A percentile compares a stretch with the other conserved stretches of the same genome.
These are phyloP conservation scores for Osmerus eperlanus DNA, from an alignment of 2,113 vertebrate genomes.

Conservation along the genomic window DNA sequence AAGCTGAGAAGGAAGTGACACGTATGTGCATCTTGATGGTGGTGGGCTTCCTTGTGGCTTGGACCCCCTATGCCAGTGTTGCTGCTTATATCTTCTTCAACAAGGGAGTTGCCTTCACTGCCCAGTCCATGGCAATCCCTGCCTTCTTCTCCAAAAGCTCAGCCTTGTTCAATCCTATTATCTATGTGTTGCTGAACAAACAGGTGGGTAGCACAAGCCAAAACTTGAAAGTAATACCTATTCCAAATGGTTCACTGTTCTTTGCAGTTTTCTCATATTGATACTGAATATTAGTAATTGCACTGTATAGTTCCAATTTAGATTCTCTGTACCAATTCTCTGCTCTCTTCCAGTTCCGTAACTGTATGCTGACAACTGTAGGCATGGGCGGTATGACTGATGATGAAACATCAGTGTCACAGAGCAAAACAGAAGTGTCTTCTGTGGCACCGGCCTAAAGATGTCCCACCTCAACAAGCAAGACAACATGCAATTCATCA, in stretches of 20 bases:
- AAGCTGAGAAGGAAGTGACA: slow-evolving; percentile 81
- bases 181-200: too few relatives aligned
- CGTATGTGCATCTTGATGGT: slow-evolving; percentile 84
- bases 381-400: slow-evolving; percentile 80
- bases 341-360: slow-evolving; percentile 85
- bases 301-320: slow-evolving; percentile 67
- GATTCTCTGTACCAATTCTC: slow-evolving; percentile 82
- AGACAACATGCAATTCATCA: too few relatives aligned
- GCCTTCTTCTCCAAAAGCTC: slow-evolving; percentile 81
- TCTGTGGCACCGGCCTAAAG: slow-evolving; percentile 77
- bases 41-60: slow-evolving; percentile 79
- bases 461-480: slow-evolving; percentile 42
- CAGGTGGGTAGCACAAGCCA: too few relatives aligned
- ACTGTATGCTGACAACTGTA: slow-evolving; percentile 81
- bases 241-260: too few relatives aligned
- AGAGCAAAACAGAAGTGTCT: slow-evolving; percentile 75
- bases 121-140: slow-evolving; percentile 80
- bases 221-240: too few relatives aligned
- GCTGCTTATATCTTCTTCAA: slow-evolving; percentile 56
- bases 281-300: too few relatives aligned
- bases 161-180: too few relatives aligned
- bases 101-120: slow-evolving; percentile 77
- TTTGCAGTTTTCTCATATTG: too few relatives aligned
- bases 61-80: slow-evolving; percentile 76
- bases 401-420: slow-evolving; percentile 62